phyloP scores from a whole-genome alignment of 2,113 vertebrate genomes.

The Taxidea taxus region DNA sequence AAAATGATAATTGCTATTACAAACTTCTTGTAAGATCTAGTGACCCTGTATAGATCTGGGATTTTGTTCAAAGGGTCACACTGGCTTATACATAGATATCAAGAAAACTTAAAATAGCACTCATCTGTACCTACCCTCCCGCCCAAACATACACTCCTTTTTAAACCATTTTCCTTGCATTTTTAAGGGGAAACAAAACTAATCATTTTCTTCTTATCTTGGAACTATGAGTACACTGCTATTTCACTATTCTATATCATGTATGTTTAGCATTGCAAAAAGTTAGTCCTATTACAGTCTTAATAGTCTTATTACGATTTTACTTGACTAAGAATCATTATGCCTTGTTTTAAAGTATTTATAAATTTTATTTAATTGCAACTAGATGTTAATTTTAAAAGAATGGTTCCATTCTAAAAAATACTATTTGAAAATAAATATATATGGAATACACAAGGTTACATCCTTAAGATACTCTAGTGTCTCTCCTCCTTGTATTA shows the following conservation, averaged over 20 bases:
- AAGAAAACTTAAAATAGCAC: not conserved
- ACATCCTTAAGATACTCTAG: not conserved
- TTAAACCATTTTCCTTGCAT: not conserved
- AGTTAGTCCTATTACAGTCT: not conserved
- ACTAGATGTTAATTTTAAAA: not conserved
- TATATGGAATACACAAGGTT: not conserved
- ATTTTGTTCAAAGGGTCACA: not conserved
- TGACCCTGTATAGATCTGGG: not conserved
- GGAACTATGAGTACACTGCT: not conserved
- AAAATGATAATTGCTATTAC: not conserved
- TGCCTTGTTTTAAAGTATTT: not conserved
- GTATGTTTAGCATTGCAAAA: not conserved
- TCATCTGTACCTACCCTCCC: not conserved
- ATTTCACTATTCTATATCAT: not conserved
- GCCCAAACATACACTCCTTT: not conserved
- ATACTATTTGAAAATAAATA: not conserved
- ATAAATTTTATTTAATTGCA: not conserved
- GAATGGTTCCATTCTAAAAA: not conserved
- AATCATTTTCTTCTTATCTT: not conserved
- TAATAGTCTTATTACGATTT: not conserved
- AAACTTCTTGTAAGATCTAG: not conserved
- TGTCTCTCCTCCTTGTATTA: not conserved
- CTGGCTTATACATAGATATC: not conserved
- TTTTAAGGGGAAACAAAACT: not conserved
- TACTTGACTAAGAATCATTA: not conserved